Conservation (phyloP, 2,888 invertebrate species). For the Rhabditophanes sp. region DNA sequence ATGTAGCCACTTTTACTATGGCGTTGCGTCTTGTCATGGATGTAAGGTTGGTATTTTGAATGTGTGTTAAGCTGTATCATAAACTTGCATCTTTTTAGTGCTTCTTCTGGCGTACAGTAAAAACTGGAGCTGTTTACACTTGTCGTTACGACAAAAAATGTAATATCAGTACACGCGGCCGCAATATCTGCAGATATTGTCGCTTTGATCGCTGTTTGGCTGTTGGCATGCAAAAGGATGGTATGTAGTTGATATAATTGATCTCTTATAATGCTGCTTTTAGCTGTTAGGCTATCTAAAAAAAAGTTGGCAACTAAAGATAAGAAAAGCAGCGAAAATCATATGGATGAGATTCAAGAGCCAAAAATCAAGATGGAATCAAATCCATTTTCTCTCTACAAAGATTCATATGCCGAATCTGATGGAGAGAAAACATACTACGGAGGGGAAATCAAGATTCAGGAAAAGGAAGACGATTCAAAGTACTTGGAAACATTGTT, state of each 20-base stretch:
- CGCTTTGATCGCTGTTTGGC: slow-evolving; percentile 26
- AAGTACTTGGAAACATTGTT: no score
- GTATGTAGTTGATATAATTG: neutral
- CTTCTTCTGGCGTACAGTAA: slow-evolving; percentile 41
- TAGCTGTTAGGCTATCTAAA: no score
- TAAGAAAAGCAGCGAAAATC: no score
- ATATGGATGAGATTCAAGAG: no score
- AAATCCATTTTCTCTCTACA: no score
- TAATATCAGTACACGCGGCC: slow-evolving; percentile 30
- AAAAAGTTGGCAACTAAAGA: no score
- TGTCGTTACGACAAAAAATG: slow-evolving; percentile 35
- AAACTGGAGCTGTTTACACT: slow-evolving; percentile 24
- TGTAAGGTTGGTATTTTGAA: slow-evolving; percentile 11
- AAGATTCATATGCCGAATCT: no score
- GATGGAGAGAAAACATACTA: no score
- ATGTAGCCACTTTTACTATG: slow-evolving; percentile 38
- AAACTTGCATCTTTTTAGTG: slow-evolving; percentile 23
- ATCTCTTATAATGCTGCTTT: neutral
- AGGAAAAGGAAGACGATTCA: no score
- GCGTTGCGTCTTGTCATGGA: slow-evolving; percentile 37
- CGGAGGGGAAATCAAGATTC: no score
- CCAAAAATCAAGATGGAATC: no score
- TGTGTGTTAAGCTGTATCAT: slow-evolving; percentile 4
- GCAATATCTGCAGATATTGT: slow-evolving; percentile 36
- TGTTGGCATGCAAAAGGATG: slow-evolving; percentile 25